phyloP scores from a whole-genome alignment of 2,113 vertebrate genomes.

The Chrysochloris asiatica region DNA sequence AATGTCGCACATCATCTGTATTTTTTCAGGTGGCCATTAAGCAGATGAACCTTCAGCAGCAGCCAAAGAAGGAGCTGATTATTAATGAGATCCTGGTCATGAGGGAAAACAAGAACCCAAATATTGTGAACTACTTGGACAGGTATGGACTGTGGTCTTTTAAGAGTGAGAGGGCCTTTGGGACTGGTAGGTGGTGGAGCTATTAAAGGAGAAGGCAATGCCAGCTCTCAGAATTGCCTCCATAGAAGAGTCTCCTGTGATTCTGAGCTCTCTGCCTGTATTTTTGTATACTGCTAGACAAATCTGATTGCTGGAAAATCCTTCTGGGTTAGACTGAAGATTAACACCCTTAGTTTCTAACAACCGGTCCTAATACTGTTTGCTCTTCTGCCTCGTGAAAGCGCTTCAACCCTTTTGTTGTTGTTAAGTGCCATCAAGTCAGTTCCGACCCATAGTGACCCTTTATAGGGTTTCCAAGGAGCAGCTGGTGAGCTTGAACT shows the following conservation, averaged over 20 bases:
- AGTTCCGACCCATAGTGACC: no score
- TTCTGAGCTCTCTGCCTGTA: not conserved
- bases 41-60: slow-evolving; percentile 99
- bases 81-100: slow-evolving; percentile 99
- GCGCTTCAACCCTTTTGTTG: not conserved
- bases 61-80: slow-evolving; percentile 98
- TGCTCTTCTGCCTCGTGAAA: not conserved
- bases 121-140: slow-evolving; percentile 99
- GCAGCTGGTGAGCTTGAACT: no score
- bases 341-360: not conserved
- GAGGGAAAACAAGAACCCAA: slow-evolving; percentile 99
- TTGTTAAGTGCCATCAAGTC: no score
- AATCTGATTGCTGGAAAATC: not conserved
- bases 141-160: slow-evolving; percentile 85
- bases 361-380: not conserved
- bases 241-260: not conserved
- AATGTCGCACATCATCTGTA: slow-evolving; percentile 13
- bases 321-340: slow-evolving; percentile 10
- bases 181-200: not conserved
- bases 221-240: not conserved
- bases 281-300: not conserved
- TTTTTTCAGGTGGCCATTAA: slow-evolving; percentile 94
- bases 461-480: no score
- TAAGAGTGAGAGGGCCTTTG: not conserved
- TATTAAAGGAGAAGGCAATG: not conserved